Base-by-base conservation (phyloP, 2,888 invertebrate genomes). In the Tipula vernalis region DNA sequence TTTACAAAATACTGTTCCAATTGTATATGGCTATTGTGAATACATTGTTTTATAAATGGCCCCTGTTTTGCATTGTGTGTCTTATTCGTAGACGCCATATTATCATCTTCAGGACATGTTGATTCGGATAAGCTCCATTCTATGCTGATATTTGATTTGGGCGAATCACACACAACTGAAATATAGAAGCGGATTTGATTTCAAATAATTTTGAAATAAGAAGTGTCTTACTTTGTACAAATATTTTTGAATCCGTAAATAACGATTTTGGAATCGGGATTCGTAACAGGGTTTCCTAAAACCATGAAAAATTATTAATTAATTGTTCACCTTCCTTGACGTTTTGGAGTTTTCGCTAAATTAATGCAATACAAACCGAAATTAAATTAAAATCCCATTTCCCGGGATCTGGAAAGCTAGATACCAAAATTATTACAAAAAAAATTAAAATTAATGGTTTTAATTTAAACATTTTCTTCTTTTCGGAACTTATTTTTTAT, bases 331-430 rank as follows among this genome's bases (percentile, higher is more conserved):
- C 13, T 36, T 36, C 36, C n/a, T n/a, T 84, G 36, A 36, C 85
- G 86, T 86, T 57, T 44, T 47, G 36, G 28, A 28, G 28, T 28
- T 28, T 28, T 28, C 0, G 28, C 86, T 87, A 57, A 12, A 86
- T 39, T 44, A 86, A 18, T 10, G 13, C 88, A 44, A 18, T 47
- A 88, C 91, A 91, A 90, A 94, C 94, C 91, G 92, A 92, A 88
- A 92, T 93, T 88, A 95, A 90, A 88, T 93, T 92, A 89, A 93
- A 93, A 91, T 94, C 93, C 94, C 94, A 95, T 92, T 93, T 94
- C 89, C 95, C 95, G 88, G 94, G 93, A 90, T 94, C 94, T 47
- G 94, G 94, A 91, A 18, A 39, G 13, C 41, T 42, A 10, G 42
- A 42, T 18, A 85, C 18, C 42, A 42, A n/a, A 44, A 44, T 85